Conservation (phyloP, 30 jellyfish, hydroid and myxozoan genomes). For the Cassiopea xamachana region DNA sequence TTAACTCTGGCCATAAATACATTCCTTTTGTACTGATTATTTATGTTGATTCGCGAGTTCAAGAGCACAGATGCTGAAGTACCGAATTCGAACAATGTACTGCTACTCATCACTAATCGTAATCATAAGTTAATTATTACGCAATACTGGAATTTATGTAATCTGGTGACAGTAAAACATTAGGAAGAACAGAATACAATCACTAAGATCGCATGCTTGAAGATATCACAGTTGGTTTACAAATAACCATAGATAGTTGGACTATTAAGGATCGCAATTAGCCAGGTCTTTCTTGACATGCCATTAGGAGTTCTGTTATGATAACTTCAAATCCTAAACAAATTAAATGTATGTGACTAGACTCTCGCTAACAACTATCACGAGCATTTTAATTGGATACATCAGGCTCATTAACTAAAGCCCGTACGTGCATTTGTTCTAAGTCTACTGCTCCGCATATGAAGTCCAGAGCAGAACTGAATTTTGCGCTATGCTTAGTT, state of each 20-base stretch:
- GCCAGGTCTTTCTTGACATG: background rate
- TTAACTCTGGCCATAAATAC: too few relatives aligned
- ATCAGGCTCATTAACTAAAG: background rate
- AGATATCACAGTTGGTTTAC: background rate
- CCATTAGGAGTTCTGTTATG: background rate
- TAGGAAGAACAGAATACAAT: background rate
- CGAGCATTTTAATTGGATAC: background rate
- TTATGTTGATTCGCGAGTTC: background rate
- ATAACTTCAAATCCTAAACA: background rate
- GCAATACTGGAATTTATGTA: background rate
- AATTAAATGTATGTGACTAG: background rate
- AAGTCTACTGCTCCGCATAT: background rate
- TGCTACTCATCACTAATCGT: background rate
- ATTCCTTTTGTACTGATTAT: too few relatives aligned
- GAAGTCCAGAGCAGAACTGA: background rate
- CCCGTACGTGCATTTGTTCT: background rate
- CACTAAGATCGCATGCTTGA: background rate
- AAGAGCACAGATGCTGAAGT: background rate
- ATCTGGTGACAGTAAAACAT: constrained; percentile 54
- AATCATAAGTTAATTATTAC: background rate
- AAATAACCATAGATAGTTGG: background rate
- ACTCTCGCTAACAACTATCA: background rate
- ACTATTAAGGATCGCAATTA: background rate
- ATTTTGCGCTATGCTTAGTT: background rate
- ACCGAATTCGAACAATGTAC: background rate